Base-by-base conservation (phyloP, 2,888 invertebrate genomes). In the Yponomeuta malinellus region DNA sequence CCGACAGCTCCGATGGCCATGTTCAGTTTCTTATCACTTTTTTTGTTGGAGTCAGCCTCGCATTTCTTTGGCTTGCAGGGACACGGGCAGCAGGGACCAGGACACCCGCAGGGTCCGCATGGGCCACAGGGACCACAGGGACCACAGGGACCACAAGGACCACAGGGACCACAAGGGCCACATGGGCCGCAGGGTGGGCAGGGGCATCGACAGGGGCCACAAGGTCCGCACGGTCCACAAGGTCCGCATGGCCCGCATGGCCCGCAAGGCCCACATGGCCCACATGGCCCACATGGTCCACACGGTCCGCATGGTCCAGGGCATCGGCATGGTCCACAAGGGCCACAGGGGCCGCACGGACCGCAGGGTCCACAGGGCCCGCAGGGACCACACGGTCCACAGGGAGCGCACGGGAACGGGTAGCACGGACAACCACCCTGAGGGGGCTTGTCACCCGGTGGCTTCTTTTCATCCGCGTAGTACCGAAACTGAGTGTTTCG, bases 71-170 rank as follows among this genome's bases (percentile, higher is more conserved):
- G 52, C 52, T 59, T 59, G 52, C 52, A 59, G 12, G 52, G 52
- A 5, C 52, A 59, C 5, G 52, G 52, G 52, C 12, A 12, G 52
- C 52, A 59, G n/a, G 43, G 43, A 15, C 10, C 15, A 12, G 31
- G 75, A 69, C 83, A 83, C 29, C 83, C 82, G 0, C 77, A 72
- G 4, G 79, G 71, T 68, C 83, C 81, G 72, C 78, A 68, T 37
- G 68, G 48, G 1, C 68, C 48, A 10, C 68, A 68, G 37, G 68
- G 68, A 0, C 48, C 48, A 48, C 68, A 82, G 0, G 83, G 82
- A 0, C 81, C 79, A 70, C 83, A 82, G 0, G 83, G 75, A 29
- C 48, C 71, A 64, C n/a, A 63, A 1, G 52, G 52, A 4, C 52
- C 52, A 5, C 74, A 71, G 5, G 76, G 76, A 64, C 76, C 76